These are phyloP conservation scores for Festucalex cinctus DNA, from an alignment of 2,113 vertebrate species.

Conservation along the genomic window DNA sequence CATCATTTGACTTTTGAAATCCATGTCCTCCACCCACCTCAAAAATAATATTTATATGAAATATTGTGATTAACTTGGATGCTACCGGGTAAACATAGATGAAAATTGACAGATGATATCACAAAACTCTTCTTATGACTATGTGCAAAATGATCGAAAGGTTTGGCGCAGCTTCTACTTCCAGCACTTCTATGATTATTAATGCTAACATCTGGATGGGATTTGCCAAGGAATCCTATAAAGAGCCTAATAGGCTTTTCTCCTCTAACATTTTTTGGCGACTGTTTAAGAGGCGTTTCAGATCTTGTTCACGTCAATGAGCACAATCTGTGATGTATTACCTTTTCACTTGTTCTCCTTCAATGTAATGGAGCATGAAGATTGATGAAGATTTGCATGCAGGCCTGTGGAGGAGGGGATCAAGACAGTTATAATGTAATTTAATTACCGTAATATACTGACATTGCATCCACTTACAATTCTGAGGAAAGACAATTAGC, in stretches of 20 bases:
- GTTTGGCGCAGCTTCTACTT: conserved; percentile 11
- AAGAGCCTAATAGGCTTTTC: conserved; percentile 69
- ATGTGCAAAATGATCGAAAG: neutral
- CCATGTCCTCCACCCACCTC: no score
- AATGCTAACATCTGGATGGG: conserved; percentile 70
- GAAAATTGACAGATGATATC: neutral
- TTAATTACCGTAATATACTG: neutral
- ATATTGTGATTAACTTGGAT: no score
- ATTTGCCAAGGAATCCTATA: conserved; percentile 72
- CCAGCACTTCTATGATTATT: conserved; percentile 57
- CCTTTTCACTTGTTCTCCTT: conserved; percentile 38
- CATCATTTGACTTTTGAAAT: no score
- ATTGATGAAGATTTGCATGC: conserved; percentile 24
- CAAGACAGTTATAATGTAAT: neutral
- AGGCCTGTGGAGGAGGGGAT: neutral
- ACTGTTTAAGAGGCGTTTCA: conserved; percentile 68
- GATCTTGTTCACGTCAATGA: conserved; percentile 65
- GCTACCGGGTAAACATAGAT: no score
- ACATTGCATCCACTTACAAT: neutral
- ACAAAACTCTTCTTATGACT: neutral
- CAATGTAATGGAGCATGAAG: conserved; percentile 6
- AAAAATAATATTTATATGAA: no score
- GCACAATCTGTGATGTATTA: conserved; percentile 66
- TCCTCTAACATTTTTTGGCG: conserved; percentile 65
- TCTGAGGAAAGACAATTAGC: neutral